phyloP scores from a whole-genome alignment of 2,888 invertebrate genomes.

The Teleiodes luculella region DNA sequence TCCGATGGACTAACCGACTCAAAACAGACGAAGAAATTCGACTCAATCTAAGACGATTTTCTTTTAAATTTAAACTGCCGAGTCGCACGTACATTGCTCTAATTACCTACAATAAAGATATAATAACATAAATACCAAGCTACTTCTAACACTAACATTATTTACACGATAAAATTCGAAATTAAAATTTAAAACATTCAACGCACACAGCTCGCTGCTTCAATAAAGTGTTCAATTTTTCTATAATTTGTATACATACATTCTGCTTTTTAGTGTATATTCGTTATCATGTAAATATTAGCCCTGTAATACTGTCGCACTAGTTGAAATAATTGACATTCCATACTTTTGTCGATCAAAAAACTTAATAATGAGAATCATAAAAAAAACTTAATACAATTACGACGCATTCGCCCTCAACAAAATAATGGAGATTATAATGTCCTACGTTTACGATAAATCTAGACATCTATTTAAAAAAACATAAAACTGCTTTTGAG shows the following conservation, averaged over 20 bases:
- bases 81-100: background rate
- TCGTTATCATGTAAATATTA: constrained; percentile 27
- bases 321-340: constrained; percentile 62
- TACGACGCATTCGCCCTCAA: constrained; percentile 28
- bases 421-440: constrained; percentile 48
- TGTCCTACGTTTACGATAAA: constrained; percentile 39
- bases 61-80: background rate
- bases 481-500: constrained; percentile 73
- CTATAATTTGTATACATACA: constrained; percentile 27
- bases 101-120: constrained; percentile 27
- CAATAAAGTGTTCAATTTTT: constrained; percentile 11
- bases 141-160: constrained; percentile 31
- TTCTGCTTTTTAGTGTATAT: constrained; percentile 20
- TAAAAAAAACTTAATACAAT: constrained; percentile 30
- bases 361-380: constrained; percentile 45
- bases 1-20: background rate
- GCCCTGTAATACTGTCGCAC: constrained; percentile 76
- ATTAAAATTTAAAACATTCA: constrained; percentile 24
- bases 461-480: constrained; percentile 60
- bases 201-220: constrained; percentile 24
- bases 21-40: background rate
- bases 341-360: constrained; percentile 32
- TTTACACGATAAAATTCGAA: constrained; percentile 53
- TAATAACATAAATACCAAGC: constrained; percentile 44
- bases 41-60: background rate